Evolutionary conservation across 2,888 invertebrate genomes (phyloP).

Genomic region (Drosophila kanekoi): DNA sequence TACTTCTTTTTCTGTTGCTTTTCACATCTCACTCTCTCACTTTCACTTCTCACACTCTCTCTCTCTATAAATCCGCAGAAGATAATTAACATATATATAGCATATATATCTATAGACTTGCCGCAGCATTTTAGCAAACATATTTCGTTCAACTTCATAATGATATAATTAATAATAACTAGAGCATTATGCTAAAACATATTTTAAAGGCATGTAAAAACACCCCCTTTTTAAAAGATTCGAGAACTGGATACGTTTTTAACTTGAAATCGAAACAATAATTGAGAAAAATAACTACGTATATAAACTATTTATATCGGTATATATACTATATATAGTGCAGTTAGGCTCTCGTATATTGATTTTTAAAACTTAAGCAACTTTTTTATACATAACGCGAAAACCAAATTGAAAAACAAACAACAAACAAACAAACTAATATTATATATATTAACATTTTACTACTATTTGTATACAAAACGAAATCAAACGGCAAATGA

Average conservation of each 20-base stretch:
- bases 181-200: constrained; percentile 39
- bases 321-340: too few relatives aligned
- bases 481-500: constrained; percentile 34
- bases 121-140: constrained; percentile 54
- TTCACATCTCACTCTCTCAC: constrained; percentile 32
- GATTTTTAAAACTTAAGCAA: constrained; percentile 73
- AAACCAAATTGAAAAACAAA: constrained; percentile 40
- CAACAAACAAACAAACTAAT: constrained; percentile 21
- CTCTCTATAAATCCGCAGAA: constrained; percentile 19
- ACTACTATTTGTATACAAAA: constrained; percentile 52
- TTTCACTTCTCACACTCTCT: constrained; percentile 20
- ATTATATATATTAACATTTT: constrained; percentile 38
- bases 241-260: constrained; percentile 56
- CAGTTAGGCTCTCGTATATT: constrained; percentile 56
- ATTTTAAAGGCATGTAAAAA: constrained; percentile 31
- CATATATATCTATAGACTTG: constrained; percentile 46
- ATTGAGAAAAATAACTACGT: constrained; percentile 51
- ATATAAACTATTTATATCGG: constrained; percentile 48
- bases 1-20: constrained; percentile 29
- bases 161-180: constrained; percentile 39
- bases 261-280: constrained; percentile 72
- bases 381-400: constrained; percentile 66
- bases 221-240: constrained; percentile 47
- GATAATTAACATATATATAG: constrained; percentile 31
- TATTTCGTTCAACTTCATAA: constrained; percentile 30